Evolutionary conservation across 2,797 vertebrate species (phyloP).

Genomic region (Gallirallus australis): DNA sequence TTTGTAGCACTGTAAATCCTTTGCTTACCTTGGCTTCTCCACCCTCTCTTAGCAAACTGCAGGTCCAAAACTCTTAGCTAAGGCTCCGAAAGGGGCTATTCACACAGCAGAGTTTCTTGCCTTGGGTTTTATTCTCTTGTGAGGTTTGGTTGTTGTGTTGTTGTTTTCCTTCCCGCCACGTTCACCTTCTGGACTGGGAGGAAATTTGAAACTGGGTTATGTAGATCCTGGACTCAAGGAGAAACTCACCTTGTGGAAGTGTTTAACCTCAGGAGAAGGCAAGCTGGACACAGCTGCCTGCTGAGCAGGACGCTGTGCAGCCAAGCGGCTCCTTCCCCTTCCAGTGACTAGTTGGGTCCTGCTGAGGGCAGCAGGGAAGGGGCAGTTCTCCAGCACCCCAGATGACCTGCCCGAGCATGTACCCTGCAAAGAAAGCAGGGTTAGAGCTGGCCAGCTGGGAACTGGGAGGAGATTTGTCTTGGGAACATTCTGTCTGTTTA

Average conservation of each 20-base stretch:
- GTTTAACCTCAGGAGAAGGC: background rate
- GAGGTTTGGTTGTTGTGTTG: background rate
- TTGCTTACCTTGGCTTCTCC: constrained; percentile 25
- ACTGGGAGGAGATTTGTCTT: background rate
- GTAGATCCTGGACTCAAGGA: background rate
- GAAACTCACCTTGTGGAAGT: constrained; percentile 30
- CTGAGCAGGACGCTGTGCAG: background rate
- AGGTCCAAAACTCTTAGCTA: background rate
- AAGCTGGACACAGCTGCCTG: background rate
- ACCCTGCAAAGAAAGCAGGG: background rate
- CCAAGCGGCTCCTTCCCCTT: background rate
- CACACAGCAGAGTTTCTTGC: background rate
- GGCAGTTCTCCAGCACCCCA: background rate
- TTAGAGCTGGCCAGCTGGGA: background rate
- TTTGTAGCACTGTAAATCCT: constrained; percentile 28
- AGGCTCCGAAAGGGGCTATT: background rate
- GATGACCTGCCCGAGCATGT: background rate
- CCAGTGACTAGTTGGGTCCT: background rate
- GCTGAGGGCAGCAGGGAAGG: background rate
- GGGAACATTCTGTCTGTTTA: background rate
- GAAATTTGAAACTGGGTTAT: background rate
- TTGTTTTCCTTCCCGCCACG: background rate
- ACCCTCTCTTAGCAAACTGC: background rate
- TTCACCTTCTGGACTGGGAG: background rate
- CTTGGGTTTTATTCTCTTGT: background rate